phyloP scores from a whole-genome alignment of 1,140 invertebrate species.

The Galendromus occidentalis region DNA sequence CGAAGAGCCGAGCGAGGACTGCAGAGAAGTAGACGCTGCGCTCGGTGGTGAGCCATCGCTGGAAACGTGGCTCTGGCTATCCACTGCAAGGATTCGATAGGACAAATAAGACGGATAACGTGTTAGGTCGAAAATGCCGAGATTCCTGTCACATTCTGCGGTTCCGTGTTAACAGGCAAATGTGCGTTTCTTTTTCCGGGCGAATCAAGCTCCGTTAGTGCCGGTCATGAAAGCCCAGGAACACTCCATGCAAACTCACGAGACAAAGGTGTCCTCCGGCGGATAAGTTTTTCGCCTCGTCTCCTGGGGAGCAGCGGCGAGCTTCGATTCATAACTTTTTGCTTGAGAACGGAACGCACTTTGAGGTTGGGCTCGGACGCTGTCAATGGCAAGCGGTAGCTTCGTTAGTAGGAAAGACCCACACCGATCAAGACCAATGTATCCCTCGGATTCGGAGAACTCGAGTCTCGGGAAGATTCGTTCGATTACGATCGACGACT shows the following conservation, averaged over 20 bases:
- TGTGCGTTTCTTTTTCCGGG: no score
- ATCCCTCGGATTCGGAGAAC: no score
- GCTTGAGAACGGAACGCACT: constrained; percentile 64
- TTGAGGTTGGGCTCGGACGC: constrained; percentile 94
- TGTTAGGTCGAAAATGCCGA: background rate
- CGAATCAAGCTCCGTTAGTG: no score
- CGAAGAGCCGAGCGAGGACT: background rate
- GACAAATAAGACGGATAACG: background rate
- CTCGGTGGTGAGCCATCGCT: constrained; percentile 1
- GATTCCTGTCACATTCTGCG: background rate
- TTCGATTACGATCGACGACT: no score
- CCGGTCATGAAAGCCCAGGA: no score
- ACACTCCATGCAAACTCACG: background rate
- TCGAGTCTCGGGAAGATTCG: no score
- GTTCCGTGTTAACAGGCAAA: no score
- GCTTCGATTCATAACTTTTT: constrained; percentile 69
- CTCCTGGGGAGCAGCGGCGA: constrained; percentile 63
- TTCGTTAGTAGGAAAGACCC: no score
- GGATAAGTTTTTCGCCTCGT: constrained; percentile 40
- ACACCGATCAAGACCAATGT: no score
- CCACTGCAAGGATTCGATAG: background rate
- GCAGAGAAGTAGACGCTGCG: background rate
- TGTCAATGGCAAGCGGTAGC: constrained; percentile 32
- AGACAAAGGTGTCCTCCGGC: background rate
- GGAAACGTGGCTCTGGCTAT: background rate